Evolutionary conservation across 64 coral and sea anemone genomes (phyloP).

Genomic region (Pocillopora damicornis): DNA sequence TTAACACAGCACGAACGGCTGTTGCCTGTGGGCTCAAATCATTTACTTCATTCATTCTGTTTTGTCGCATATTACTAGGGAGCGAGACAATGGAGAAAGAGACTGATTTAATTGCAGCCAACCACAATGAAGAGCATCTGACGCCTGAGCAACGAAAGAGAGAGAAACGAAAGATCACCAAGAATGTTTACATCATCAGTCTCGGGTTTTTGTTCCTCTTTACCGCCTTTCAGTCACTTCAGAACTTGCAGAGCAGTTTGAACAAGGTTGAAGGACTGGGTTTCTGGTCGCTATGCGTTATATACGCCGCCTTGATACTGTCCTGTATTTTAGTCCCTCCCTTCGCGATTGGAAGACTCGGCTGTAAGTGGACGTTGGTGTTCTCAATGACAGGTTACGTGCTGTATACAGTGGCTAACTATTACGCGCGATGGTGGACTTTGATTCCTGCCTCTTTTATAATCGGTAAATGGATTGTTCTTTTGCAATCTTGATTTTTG

Average conservation of each 20-base stretch:
- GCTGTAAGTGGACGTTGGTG: constrained; percentile 92
- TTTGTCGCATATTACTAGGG: no score
- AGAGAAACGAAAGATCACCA: constrained; percentile 71
- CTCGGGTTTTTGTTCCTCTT: constrained; percentile 91
- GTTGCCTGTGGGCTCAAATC: no score
- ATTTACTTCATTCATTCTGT: no score
- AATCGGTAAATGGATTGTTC: constrained; percentile 58
- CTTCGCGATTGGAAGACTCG: constrained; percentile 80
- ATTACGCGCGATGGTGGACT: constrained; percentile 82
- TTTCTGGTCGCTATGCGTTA: constrained; percentile 68
- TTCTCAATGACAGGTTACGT: constrained; percentile 87
- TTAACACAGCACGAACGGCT: no score
- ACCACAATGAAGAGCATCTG: constrained; percentile 13
- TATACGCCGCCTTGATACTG: constrained; percentile 81
- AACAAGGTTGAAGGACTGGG: constrained; percentile 81
- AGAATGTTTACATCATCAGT: constrained; percentile 81
- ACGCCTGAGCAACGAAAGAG: constrained; percentile 47
- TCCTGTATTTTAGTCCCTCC: constrained; percentile 96
- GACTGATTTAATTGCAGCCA: not conserved
- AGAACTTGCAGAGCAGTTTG: constrained; percentile 95
- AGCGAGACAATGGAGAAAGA: no score
- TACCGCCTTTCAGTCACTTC: constrained; percentile 93
- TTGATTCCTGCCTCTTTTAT: constrained; percentile 80
- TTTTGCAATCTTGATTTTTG: not conserved
- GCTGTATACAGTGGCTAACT: constrained; percentile 83